A percentile compares a stretch with the other conserved stretches of the same genome.
Evolutionary conservation across 2,888 invertebrate species (phyloP).

Genomic region (Tipula unca): DNA sequence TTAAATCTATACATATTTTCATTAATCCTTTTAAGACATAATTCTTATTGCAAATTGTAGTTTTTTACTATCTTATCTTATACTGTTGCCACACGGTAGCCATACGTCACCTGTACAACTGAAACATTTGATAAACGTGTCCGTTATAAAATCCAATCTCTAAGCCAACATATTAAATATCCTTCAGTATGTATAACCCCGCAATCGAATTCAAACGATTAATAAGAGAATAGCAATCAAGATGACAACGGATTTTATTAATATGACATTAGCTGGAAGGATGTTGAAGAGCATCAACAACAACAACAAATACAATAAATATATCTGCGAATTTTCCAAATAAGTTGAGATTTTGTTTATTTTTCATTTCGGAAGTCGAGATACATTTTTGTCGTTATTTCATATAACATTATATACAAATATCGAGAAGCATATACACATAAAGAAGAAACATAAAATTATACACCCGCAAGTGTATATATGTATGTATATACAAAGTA

Average conservation of each 20-base stretch:
- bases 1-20: too few relatives aligned
- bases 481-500: background rate
- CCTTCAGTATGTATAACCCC: too few relatives aligned
- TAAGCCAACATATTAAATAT: too few relatives aligned
- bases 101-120: too few relatives aligned
- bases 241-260: background rate
- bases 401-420: background rate
- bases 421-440: too few relatives aligned
- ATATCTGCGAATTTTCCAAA: background rate
- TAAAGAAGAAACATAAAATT: background rate
- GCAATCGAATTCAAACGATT: too few relatives aligned
- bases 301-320: background rate
- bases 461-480: background rate
- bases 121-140: too few relatives aligned
- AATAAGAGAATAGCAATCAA: background rate
- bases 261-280: background rate
- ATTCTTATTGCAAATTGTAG: too few relatives aligned
- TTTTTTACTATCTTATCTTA: too few relatives aligned
- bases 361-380: background rate
- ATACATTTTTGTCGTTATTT: background rate
- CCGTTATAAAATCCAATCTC: too few relatives aligned
- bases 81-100: too few relatives aligned
- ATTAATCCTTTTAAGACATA: too few relatives aligned
- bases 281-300: background rate
- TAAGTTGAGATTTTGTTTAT: background rate